Conservation (phyloP, 2,888 invertebrate species). For the Spatulosminthurus flaviceps region DNA sequence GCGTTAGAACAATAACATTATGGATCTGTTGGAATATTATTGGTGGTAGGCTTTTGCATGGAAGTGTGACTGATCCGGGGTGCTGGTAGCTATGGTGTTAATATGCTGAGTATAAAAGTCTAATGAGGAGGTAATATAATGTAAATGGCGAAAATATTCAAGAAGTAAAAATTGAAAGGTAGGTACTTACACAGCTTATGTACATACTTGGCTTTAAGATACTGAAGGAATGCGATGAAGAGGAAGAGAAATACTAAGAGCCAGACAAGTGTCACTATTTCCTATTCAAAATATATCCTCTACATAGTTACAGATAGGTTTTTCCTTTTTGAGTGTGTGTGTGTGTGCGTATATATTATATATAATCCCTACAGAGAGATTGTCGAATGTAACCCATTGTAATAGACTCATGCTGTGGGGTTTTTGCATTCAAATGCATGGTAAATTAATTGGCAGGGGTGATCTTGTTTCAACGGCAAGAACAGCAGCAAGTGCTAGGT, state of each 20-base stretch:
- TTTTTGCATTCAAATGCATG: background rate
- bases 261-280: too few relatives aligned
- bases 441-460: conserved; percentile 40
- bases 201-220: background rate
- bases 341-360: too few relatives aligned
- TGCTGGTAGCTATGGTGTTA: conserved; percentile 8
- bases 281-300: too few relatives aligned
- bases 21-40: background rate
- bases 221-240: background rate
- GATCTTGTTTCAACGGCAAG: conserved; percentile 42
- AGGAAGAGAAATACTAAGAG: too few relatives aligned
- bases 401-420: background rate
- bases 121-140: conserved; percentile 10
- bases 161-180: conserved; percentile 1
- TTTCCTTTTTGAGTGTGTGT: too few relatives aligned
- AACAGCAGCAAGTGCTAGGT: background rate
- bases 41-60: background rate
- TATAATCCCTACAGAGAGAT: too few relatives aligned
- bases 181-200: background rate
- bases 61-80: conserved; percentile 8
- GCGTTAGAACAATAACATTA: background rate
- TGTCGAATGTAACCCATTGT: background rate
- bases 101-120: conserved; percentile 11
- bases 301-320: too few relatives aligned
- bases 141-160: conserved; percentile 12